Evolutionary conservation across 2,797 vertebrate genomes (phyloP).

Genomic region (Cuniculus paca): DNA sequence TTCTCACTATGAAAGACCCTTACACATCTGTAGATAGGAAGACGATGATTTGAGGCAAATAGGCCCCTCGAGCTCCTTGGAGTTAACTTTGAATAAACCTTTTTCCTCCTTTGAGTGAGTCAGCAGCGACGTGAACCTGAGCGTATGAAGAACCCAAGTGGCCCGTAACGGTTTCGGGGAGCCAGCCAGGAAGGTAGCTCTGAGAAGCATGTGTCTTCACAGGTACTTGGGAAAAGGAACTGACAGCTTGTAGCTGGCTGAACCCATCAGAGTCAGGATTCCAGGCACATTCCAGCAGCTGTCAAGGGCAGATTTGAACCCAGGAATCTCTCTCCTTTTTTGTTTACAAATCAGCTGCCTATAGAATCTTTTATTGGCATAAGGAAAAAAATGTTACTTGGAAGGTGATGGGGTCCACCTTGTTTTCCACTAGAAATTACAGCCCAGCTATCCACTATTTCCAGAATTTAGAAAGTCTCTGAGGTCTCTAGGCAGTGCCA

Average conservation of each 20-base stretch:
- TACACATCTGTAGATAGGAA: neutral
- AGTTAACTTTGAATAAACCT: neutral
- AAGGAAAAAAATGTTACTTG: neutral
- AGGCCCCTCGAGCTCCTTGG: neutral
- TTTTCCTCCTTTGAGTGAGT: neutral
- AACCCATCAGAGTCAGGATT: neutral
- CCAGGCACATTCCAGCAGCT: neutral
- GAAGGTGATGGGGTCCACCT: neutral
- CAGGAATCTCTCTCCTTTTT: neutral
- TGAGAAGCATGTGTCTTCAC: accelerated
- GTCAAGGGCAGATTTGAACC: neutral
- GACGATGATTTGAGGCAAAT: neutral
- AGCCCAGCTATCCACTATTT: neutral
- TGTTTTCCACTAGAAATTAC: neutral
- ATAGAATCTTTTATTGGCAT: neutral
- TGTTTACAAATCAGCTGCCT: neutral
- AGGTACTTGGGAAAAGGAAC: neutral
- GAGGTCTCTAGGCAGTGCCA: neutral
- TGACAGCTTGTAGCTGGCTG: neutral
- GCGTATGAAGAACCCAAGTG: neutral
- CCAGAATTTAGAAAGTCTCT: neutral
- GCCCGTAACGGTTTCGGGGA: neutral
- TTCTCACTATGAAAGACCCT: neutral
- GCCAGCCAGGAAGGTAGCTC: neutral
- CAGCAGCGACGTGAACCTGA: neutral